phyloP scores from a whole-genome alignment of 2,888 invertebrate genomes.

The Clusia tigrina region DNA sequence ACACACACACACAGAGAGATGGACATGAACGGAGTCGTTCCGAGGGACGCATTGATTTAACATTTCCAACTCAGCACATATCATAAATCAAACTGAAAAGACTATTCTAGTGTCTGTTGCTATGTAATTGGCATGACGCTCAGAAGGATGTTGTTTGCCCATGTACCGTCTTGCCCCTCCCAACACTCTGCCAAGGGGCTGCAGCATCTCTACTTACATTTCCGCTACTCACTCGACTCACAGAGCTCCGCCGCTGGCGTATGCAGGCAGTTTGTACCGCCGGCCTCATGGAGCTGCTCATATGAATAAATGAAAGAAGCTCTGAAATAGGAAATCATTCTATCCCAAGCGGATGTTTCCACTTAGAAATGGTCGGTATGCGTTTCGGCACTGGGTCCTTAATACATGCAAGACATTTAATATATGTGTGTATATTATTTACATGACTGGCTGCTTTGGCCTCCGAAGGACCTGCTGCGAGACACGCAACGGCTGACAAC shows the following conservation, averaged over 20 bases:
- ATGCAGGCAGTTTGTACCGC: no score
- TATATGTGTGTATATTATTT: neutral
- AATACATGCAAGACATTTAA: neutral
- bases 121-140: constrained; percentile 56
- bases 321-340: neutral
- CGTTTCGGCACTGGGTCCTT: neutral
- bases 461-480: neutral
- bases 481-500: neutral
- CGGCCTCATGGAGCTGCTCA: neutral
- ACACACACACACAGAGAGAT: no score
- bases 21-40: no score
- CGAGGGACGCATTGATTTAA: constrained; percentile 13
- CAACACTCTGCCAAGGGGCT: neutral
- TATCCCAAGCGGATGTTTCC: constrained; percentile 4
- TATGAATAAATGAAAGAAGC: constrained; percentile 1
- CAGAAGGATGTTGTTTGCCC: constrained; percentile 41
- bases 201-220: neutral
- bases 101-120: constrained; percentile 37
- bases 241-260: no score
- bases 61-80: constrained; percentile 9
- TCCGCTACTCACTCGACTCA: no score
- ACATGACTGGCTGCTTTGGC: no score
- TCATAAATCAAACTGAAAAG: constrained; percentile 27
- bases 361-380: neutral
- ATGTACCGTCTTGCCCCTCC: no score